Evolutionary conservation across 2,888 invertebrate species (phyloP).

Genomic region (Unio delphinus): DNA sequence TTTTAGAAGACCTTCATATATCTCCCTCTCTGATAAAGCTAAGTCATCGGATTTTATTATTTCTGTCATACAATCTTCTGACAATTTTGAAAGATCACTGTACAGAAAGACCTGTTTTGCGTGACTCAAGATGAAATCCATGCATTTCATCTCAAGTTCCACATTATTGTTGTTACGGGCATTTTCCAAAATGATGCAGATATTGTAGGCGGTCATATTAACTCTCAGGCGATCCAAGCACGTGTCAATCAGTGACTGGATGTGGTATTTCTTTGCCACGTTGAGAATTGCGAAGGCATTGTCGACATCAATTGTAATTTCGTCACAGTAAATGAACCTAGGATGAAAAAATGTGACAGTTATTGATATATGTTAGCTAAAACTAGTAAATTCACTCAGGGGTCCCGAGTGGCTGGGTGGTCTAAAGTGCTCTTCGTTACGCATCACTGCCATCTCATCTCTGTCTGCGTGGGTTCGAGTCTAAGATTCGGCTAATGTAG

Average conservation of each 20-base stretch:
- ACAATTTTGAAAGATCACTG: slow-evolving; percentile 30
- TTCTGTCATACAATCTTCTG: slow-evolving; percentile 25
- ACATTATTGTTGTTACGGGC: slow-evolving; percentile 33
- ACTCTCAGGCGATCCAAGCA: slow-evolving; percentile 33
- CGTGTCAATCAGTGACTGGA: slow-evolving; percentile 31
- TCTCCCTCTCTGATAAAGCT: slow-evolving; percentile 27
- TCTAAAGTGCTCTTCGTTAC: too few species aligned
- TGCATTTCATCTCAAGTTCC: slow-evolving; percentile 29
- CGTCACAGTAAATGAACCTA: slow-evolving; percentile 31
- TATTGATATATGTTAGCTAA: not conserved
- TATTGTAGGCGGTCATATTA: slow-evolving; percentile 36
- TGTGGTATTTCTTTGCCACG: slow-evolving; percentile 36
- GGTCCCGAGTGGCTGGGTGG: too few species aligned
- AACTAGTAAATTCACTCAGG: too few species aligned
- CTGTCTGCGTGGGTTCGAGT: too few species aligned
- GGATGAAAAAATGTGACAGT: slow-evolving; percentile 3
- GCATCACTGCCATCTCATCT: too few species aligned
- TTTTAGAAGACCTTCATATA: slow-evolving; percentile 34
- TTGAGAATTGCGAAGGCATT: slow-evolving; percentile 27
- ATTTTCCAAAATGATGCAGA: slow-evolving; percentile 33
- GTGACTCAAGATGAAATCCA: slow-evolving; percentile 25
- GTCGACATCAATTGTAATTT: slow-evolving; percentile 18
- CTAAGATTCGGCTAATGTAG: too few species aligned
- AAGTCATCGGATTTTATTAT: slow-evolving; percentile 35
- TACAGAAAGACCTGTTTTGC: slow-evolving; percentile 29